These are phyloP conservation scores for Drosophila fuyamai DNA, from an alignment of 1,140 invertebrate species.

Conservation along the genomic window DNA sequence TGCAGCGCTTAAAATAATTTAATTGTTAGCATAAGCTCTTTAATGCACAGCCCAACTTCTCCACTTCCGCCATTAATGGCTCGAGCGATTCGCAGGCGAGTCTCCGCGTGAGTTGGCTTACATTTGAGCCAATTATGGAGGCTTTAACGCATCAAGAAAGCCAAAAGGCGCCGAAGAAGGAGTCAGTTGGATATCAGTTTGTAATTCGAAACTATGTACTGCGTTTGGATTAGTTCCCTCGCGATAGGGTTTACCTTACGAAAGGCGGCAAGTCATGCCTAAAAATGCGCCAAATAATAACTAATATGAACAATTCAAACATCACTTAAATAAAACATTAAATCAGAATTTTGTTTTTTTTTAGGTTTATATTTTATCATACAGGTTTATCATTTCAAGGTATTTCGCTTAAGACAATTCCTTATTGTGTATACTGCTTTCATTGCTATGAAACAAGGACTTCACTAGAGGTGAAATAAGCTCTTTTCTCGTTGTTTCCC, in stretches of 20 bases:
- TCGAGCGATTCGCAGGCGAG: neutral
- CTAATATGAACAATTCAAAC: neutral
- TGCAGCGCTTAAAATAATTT: constrained; percentile 73
- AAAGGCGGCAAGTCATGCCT: no score
- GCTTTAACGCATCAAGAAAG: constrained; percentile 28
- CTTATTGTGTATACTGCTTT: no score
- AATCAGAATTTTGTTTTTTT: no score
- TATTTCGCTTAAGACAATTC: no score
- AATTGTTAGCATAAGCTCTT: constrained; percentile 79
- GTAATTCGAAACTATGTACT: neutral
- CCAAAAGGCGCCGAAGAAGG: constrained; percentile 1
- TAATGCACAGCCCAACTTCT: constrained; percentile 49
- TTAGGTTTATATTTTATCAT: no score
- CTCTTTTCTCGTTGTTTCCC: neutral
- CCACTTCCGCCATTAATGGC: constrained; percentile 43
- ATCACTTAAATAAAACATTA: neutral
- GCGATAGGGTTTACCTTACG: no score
- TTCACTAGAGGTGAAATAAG: no score
- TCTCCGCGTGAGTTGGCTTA: constrained; percentile 42
- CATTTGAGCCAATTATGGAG: constrained; percentile 59
- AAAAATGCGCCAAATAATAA: no score
- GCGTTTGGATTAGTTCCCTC: neutral
- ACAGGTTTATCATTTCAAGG: no score
- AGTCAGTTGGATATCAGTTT: neutral
- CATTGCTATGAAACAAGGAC: no score